Evolutionary conservation across 1,140 invertebrate species (phyloP), one percentile per base, ranked within the genome.

Genomic region (Anagrus nilaparvatae): DNA sequence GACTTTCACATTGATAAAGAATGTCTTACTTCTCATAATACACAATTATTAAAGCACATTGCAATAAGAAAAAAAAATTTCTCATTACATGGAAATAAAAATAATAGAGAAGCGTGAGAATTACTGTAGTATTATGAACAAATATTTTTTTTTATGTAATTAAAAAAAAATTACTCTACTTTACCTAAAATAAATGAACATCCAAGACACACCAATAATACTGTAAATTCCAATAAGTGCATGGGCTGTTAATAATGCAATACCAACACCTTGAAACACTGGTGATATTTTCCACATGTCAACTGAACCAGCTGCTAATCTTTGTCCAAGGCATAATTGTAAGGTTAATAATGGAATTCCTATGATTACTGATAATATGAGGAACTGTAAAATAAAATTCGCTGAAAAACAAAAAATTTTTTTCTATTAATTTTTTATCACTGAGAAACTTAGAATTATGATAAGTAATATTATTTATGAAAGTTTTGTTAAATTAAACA

Each of bases 271-370:
- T 67, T 87, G 83, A 60, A 92, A 92, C 43, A 92, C 77, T 0
- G 90, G 90, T 31, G 87, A 91, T 51, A 94, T 90, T 49, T 74
- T 79, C 88, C 89, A 94, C 87, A 93, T 91, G 49, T 90, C 85
- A 21, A 93, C 76, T 4, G 84, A 81, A 0, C 88, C 88, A 0
- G 83, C 76, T n/a, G 79, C 77, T 27, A 92, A 67, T 56, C 86
- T 81, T 61, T 90, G 84, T 4, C 90, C 90, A 27, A 92, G 67
- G 46, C 84, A 84, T 58, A 89, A 75, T 59, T 90, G 83, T 32
- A 93, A 73, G 24, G 85, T 87, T 40, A 91, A 76, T 31, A 93
- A 60, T 7, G 90, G 90, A 52, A 93, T 81, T 31, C 90, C 89
- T 56, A 92, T 76, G 24, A 89, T 54, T 24, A 90, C 55, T 1